These are phyloP conservation scores for Brachyistius frenatus DNA, from an alignment of 2,113 vertebrate species.

Conservation along the genomic window DNA sequence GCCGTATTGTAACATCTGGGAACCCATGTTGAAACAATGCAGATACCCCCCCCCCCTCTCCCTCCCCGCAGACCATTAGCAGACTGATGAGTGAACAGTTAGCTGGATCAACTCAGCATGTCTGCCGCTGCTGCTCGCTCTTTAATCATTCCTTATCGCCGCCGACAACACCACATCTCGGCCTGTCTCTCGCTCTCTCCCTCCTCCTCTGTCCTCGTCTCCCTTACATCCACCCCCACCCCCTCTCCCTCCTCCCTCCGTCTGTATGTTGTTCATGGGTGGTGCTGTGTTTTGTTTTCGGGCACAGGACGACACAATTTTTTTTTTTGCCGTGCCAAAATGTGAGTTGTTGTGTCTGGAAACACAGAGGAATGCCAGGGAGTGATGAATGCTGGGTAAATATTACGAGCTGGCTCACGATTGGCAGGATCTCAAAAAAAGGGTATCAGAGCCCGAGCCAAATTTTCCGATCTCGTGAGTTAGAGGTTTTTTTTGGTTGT, in stretches of 20 bases:
- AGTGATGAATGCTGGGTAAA: slow-evolving; percentile 68
- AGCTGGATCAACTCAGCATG: slow-evolving; percentile 87
- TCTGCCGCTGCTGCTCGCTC: slow-evolving; percentile 86
- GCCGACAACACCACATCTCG: slow-evolving; percentile 87
- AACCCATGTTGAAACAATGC: slow-evolving; percentile 84
- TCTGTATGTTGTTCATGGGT: slow-evolving; percentile 57
- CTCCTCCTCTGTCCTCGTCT: not conserved
- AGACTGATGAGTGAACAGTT: slow-evolving; percentile 87
- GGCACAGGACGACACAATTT: slow-evolving; percentile 37
- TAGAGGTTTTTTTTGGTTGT: not conserved
- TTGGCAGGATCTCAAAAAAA: slow-evolving; percentile 13
- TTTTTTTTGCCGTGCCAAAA: slow-evolving; percentile 1
- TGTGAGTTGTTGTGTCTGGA: slow-evolving; percentile 51
- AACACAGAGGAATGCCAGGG: slow-evolving; percentile 33
- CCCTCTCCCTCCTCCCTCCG: not conserved
- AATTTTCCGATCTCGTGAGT: not conserved
- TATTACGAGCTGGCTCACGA: slow-evolving; percentile 13
- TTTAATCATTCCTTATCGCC: slow-evolving; percentile 96
- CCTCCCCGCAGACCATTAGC: slow-evolving; percentile 85
- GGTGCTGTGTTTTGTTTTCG: slow-evolving; percentile 64
- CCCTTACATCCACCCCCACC: slow-evolving; percentile 11
- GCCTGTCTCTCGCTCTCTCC: slow-evolving; percentile 1
- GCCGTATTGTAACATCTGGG: slow-evolving; percentile 88
- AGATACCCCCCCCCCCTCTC: not conserved
- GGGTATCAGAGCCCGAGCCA: not conserved